These are phyloP conservation scores for Chrysogorgia sp. DNA, from an alignment of 92 coral and sea anemone genomes.

Conservation along the genomic window DNA sequence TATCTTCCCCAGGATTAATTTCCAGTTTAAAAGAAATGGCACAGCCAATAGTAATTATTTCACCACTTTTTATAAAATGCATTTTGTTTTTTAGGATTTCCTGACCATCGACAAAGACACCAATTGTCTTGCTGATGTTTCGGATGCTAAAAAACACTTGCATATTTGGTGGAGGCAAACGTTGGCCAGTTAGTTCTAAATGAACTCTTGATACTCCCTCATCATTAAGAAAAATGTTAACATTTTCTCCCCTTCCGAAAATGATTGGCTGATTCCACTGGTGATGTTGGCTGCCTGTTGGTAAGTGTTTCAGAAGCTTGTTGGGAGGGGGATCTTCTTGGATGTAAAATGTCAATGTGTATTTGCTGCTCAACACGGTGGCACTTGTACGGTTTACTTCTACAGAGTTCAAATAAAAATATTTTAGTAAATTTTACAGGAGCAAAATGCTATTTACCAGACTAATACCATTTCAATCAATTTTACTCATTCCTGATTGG, in stretches of 20 bases:
- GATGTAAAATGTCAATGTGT: background rate
- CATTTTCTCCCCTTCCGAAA: conserved; percentile 70
- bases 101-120: conserved; percentile 30
- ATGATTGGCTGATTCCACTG: conserved; percentile 21
- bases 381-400: background rate
- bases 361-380: too few species aligned
- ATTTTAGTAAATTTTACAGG: too few species aligned
- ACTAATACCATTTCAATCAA: too few species aligned
- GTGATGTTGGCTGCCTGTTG: conserved; percentile 25
- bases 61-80: conserved; percentile 1
- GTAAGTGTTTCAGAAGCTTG: conserved; percentile 48
- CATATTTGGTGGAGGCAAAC: conserved; percentile 5
- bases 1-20: background rate
- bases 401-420: too few species aligned
- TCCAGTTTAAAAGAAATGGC: background rate
- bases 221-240: conserved; percentile 66
- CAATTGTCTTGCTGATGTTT: conserved; percentile 44
- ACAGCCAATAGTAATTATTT: conserved; percentile 7
- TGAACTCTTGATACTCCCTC: conserved; percentile 61
- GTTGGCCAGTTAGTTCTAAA: conserved; percentile 54
- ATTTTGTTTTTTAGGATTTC: background rate
- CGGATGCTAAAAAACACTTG: conserved; percentile 3
- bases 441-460: too few species aligned
- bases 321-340: background rate
- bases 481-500: too few species aligned